Evolutionary conservation across 2,797 vertebrate genomes (phyloP).

Genomic region (Tokudaia muenninki): DNA sequence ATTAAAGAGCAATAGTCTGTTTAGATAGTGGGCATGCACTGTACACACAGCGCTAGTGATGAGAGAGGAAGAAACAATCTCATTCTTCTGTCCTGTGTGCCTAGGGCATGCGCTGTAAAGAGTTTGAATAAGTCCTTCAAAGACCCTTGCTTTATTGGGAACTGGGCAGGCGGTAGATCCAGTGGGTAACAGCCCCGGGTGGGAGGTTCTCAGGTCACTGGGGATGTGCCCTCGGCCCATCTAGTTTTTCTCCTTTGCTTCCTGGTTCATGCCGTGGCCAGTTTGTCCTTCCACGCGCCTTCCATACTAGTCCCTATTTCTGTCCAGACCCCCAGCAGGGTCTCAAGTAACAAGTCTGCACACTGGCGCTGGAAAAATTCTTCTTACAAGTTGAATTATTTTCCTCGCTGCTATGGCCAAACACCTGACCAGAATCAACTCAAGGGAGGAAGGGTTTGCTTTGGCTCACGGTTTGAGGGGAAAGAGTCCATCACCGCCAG

Average conservation of each 20-base stretch:
- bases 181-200: not conserved
- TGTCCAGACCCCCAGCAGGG: not conserved
- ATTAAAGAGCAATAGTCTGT: slow-evolving; percentile 30
- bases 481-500: not conserved
- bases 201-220: not conserved
- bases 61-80: not conserved
- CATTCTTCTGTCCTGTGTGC: not conserved
- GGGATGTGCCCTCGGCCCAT: not conserved
- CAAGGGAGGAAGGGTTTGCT: not conserved
- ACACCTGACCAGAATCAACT: not conserved
- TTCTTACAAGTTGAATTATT: not conserved
- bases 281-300: not conserved
- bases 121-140: too few relatives aligned
- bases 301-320: not conserved
- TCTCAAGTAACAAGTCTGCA: not conserved
- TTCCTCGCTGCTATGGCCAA: too few relatives aligned
- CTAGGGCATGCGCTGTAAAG: not conserved
- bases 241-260: not conserved
- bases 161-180: not conserved
- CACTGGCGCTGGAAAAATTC: not conserved
- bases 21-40: not conserved
- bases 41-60: not conserved
- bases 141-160: not conserved
- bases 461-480: not conserved
- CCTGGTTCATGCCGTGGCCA: not conserved